Percentiles rank a stretch among this genome's conserved stretches.
Conservation (phyloP, 2,797 vertebrate genomes). For the Manis crassicaudata region DNA sequence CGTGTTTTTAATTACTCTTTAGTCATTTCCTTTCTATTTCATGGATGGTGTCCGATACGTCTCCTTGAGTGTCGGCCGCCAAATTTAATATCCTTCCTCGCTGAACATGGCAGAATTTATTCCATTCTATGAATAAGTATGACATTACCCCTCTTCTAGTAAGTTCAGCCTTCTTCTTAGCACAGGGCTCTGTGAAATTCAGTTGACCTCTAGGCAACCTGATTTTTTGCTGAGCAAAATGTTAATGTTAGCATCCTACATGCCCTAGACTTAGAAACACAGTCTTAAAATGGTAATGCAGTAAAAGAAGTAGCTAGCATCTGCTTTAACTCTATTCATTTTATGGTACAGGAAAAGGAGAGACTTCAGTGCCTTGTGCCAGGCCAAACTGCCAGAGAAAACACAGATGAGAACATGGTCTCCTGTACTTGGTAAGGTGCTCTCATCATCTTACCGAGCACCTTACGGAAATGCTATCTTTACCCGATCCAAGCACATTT, state of each 20-base stretch:
- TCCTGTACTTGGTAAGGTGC: background rate
- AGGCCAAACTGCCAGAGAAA: background rate
- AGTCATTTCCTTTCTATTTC: slow-evolving; percentile 7
- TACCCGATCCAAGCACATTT: background rate
- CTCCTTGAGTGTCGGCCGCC: background rate
- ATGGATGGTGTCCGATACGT: background rate
- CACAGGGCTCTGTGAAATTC: slow-evolving; percentile 19
- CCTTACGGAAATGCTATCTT: background rate
- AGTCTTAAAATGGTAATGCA: background rate
- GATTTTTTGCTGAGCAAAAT: background rate
- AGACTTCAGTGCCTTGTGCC: background rate
- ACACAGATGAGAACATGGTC: background rate
- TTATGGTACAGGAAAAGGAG: background rate
- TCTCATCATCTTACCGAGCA: background rate
- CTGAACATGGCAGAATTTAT: background rate
- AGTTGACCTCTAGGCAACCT: slow-evolving; percentile 14
- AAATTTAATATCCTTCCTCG: slow-evolving; percentile 6
- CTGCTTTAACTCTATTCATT: background rate
- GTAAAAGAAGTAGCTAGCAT: background rate
- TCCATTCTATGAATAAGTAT: background rate
- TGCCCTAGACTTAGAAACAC: background rate
- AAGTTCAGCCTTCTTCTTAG: slow-evolving; percentile 8
- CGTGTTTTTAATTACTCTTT: background rate
- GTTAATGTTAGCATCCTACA: background rate
- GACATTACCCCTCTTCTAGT: background rate